Percentiles rank a stretch among this genome's conserved stretches.
phyloP scores from a whole-genome alignment of 2,888 invertebrate genomes.

The Melinaea marsaeus region DNA sequence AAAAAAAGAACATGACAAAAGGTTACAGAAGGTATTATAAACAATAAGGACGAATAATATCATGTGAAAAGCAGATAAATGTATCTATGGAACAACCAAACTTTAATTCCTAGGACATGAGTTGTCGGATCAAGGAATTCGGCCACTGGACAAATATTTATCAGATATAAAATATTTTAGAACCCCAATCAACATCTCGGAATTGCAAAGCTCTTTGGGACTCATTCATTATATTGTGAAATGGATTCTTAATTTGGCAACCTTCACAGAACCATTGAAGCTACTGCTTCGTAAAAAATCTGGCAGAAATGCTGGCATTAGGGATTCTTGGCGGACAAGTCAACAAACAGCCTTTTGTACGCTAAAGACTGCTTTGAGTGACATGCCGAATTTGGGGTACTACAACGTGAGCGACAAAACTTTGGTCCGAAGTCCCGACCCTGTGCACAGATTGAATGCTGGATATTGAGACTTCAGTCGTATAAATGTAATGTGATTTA shows the following conservation, averaged over 20 bases:
- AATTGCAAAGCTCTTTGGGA: slow-evolving; percentile 39
- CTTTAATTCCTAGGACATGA: slow-evolving; percentile 32
- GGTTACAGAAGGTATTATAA: slow-evolving; percentile 24
- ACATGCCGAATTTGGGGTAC: slow-evolving; percentile 12
- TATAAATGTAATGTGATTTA: slow-evolving; percentile 30
- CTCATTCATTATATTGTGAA: slow-evolving; percentile 34
- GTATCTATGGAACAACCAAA: slow-evolving; percentile 6
- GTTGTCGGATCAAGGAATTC: slow-evolving; percentile 26
- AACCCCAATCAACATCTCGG: slow-evolving; percentile 28
- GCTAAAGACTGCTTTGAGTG: slow-evolving; percentile 2
- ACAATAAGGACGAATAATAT: slow-evolving; percentile 28
- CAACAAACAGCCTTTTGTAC: slow-evolving; percentile 20
- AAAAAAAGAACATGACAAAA: slow-evolving; percentile 26
- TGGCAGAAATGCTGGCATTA: slow-evolving; percentile 20
- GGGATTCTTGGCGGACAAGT: slow-evolving; percentile 17
- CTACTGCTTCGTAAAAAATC: slow-evolving; percentile 20
- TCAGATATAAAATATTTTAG: slow-evolving; percentile 23
- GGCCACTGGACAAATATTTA: too few species aligned
- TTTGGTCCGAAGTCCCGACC: slow-evolving; percentile 38
- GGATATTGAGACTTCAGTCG: slow-evolving; percentile 34
- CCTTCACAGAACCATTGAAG: slow-evolving; percentile 33
- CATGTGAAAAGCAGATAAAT: slow-evolving; percentile 18
- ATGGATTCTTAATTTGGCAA: slow-evolving; percentile 36
- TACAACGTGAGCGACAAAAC: slow-evolving; percentile 18
- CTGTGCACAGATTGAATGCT: slow-evolving; percentile 39